A percentile compares a stretch with the other conserved stretches of the same genome.
These are phyloP conservation scores for Lasioglossum villosulum DNA, from an alignment of 2,888 invertebrate genomes.

Conservation along the genomic window DNA sequence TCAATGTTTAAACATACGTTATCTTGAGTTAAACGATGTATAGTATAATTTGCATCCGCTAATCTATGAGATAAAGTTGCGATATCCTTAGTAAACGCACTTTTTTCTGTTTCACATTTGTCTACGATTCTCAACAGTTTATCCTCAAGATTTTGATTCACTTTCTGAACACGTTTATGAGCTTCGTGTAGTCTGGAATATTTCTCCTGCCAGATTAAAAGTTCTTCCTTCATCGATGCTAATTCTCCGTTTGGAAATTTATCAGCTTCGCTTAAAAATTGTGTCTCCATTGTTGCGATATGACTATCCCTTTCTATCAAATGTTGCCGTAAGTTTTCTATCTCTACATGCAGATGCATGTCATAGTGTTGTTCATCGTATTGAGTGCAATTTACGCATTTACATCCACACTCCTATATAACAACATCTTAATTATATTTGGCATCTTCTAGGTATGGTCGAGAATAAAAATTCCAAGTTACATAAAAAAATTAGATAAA, in stretches of 20 bases:
- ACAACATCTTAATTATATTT: background rate
- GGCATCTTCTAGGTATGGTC: background rate
- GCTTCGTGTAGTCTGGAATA: slow-evolving; percentile 95
- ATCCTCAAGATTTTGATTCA: slow-evolving; percentile 97
- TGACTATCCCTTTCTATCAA: slow-evolving; percentile 93
- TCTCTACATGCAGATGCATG: slow-evolving; percentile 93
- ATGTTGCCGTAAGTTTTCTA: slow-evolving; percentile 93
- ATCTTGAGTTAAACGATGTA: slow-evolving; percentile 93
- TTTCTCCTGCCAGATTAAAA: slow-evolving; percentile 95
- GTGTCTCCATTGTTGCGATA: slow-evolving; percentile 94
- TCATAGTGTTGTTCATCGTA: slow-evolving; percentile 82
- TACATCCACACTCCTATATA: slow-evolving; percentile 87
- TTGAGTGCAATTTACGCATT: slow-evolving; percentile 85
- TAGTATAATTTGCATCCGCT: slow-evolving; percentile 93
- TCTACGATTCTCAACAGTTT: slow-evolving; percentile 96
- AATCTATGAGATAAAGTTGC: slow-evolving; percentile 93
- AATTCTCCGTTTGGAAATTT: slow-evolving; percentile 89
- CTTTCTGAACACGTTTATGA: slow-evolving; percentile 96
- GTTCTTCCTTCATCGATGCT: slow-evolving; percentile 92
- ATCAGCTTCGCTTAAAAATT: slow-evolving; percentile 90
- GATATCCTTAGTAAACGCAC: slow-evolving; percentile 93
- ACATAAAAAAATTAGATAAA: background rate
- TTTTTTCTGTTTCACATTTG: slow-evolving; percentile 95
- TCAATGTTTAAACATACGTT: slow-evolving; percentile 88
- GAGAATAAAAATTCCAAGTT: background rate